A percentile compares a stretch with the other conserved stretches of the same genome.
Evolutionary conservation across 2,797 vertebrate species (phyloP).

Genomic region (Sitta carolinensis): DNA sequence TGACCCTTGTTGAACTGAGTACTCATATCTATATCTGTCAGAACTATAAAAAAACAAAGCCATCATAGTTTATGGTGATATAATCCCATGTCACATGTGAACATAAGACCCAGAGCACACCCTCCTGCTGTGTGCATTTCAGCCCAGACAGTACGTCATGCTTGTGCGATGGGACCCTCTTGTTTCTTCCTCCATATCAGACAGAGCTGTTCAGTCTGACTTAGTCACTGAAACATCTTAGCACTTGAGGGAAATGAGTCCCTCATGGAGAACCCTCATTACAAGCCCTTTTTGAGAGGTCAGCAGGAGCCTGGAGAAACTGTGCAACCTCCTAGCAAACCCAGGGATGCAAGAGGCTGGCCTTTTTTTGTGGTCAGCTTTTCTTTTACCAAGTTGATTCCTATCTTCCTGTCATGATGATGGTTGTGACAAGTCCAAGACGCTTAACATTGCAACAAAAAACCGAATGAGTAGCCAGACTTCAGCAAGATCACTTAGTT

Average conservation of each 20-base stretch:
- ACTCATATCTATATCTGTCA: neutral
- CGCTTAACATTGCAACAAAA: neutral
- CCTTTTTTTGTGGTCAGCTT: neutral
- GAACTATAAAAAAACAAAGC: neutral
- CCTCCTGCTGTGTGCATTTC: neutral
- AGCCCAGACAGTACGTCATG: neutral
- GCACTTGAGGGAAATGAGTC: neutral
- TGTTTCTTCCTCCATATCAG: neutral
- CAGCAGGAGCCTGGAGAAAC: neutral
- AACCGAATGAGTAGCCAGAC: fast-evolving
- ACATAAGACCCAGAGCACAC: neutral
- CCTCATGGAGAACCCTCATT: neutral
- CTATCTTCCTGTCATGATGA: neutral
- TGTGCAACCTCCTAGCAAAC: neutral
- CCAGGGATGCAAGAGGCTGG: neutral
- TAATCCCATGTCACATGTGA: neutral
- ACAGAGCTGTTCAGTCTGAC: neutral
- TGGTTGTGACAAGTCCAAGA: neutral
- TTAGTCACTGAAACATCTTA: too few relatives aligned
- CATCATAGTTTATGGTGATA: neutral
- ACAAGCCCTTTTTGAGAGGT: neutral
- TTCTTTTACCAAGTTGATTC: neutral
- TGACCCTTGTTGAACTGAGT: neutral
- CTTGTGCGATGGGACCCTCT: fast-evolving
- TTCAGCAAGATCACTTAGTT: neutral